A percentile compares a stretch with the other conserved stretches of the same genome.
Evolutionary conservation across 2,888 invertebrate genomes (phyloP).

Genomic region (Ophion ellenae): DNA sequence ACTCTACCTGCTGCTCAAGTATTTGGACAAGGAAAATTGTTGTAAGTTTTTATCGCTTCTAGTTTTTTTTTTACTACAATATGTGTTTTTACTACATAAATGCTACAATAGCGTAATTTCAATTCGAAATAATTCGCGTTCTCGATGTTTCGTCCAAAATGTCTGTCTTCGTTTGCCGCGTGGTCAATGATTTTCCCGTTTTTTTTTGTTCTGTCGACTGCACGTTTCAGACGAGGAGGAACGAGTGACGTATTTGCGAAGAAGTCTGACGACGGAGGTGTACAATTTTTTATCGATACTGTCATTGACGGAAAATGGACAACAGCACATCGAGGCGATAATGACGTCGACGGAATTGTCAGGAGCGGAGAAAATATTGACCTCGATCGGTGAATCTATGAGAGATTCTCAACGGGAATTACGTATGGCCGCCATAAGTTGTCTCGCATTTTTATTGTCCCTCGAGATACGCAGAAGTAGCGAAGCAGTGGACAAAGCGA

Average conservation of each 20-base stretch:
- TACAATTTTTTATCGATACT: conserved; percentile 83
- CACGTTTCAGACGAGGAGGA: conserved; percentile 75
- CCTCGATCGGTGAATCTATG: conserved; percentile 75
- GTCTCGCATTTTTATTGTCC: conserved; percentile 77
- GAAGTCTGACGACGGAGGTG: conserved; percentile 84
- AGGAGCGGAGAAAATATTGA: conserved; percentile 72
- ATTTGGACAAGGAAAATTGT: conserved; percentile 83
- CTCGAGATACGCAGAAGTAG: conserved; percentile 75
- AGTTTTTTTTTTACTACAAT: not conserved
- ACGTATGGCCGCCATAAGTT: conserved; percentile 77
- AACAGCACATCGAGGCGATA: conserved; percentile 78
- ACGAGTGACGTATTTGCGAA: conserved; percentile 83
- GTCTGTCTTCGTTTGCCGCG: too few species aligned
- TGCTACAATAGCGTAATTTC: not conserved
- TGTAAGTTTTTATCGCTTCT: conserved; percentile 78
- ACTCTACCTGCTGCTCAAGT: conserved; percentile 82
- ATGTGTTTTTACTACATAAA: too few species aligned
- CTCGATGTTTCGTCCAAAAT: too few species aligned
- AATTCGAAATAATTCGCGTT: too few species aligned
- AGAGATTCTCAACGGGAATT: conserved; percentile 74
- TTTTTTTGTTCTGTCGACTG: not conserved
- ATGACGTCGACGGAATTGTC: conserved; percentile 75
- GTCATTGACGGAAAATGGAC: conserved; percentile 76
- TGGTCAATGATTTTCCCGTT: not conserved
- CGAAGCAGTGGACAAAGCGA: conserved; percentile 27